phyloP scores from a whole-genome alignment of 2,113 vertebrate genomes.

The Piprites chloris region DNA sequence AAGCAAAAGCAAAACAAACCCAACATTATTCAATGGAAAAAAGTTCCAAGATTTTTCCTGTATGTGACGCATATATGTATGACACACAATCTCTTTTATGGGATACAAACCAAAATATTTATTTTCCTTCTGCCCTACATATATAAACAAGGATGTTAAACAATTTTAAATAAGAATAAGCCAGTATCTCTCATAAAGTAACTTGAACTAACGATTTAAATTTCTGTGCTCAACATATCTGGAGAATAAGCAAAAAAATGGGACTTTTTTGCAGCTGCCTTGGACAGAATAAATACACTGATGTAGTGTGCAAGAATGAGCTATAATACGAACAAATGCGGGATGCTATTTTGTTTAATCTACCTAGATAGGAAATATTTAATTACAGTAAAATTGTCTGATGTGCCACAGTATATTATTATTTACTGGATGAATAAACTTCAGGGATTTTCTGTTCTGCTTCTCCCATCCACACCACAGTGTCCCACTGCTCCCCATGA shows the following conservation, averaged over 20 bases:
- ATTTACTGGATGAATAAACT: accelerated
- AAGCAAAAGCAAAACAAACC: not conserved
- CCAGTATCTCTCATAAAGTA: not conserved
- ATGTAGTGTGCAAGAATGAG: not conserved
- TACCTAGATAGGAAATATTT: not conserved
- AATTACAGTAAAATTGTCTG: not conserved
- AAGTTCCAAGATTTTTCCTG: not conserved
- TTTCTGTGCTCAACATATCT: not conserved
- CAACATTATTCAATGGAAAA: accelerated
- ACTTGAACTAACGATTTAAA: not conserved
- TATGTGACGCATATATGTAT: not conserved
- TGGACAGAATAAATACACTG: not conserved
- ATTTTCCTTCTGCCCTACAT: not conserved
- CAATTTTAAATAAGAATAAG: not conserved
- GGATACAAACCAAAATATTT: not conserved
- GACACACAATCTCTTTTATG: not conserved
- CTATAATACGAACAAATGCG: not conserved
- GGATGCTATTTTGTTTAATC: not conserved
- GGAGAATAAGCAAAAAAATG: not conserved
- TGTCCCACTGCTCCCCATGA: not conserved
- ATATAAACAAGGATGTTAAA: not conserved
- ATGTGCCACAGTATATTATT: not conserved
- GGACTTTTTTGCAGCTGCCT: not conserved
- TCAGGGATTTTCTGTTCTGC: not conserved
- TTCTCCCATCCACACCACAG: not conserved